Conservation (phyloP, 2,888 invertebrate genomes). For the Chorisops tibialis region DNA sequence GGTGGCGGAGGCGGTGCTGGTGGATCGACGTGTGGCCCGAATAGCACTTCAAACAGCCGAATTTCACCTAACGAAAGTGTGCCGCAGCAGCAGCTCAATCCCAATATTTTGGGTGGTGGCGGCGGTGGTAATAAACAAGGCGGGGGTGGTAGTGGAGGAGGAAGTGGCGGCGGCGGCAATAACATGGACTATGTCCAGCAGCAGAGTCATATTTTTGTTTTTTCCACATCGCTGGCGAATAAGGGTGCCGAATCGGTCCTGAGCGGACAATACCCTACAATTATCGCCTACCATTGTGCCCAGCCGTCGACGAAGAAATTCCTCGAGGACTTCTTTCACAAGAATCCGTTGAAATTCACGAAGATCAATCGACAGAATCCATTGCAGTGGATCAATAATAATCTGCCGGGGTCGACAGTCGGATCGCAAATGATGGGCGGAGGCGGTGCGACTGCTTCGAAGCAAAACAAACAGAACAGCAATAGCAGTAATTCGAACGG, state of each 20-base stretch:
- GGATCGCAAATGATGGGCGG: conserved; percentile 49
- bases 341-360: conserved; percentile 85
- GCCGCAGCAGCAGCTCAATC: conserved; percentile 10
- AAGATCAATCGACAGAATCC: conserved; percentile 53
- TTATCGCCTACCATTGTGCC: conserved; percentile 92
- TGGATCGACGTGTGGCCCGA: conserved; percentile 26
- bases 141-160: conserved; percentile 14
- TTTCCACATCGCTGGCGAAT: conserved; percentile 90
- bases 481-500: conserved; percentile 21
- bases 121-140: conserved; percentile 5
- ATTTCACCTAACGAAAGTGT: conserved; percentile 26
- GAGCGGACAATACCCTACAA: conserved; percentile 84
- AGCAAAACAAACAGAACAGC: conserved; percentile 20
- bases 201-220: conserved; percentile 97
- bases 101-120: conserved; percentile 28
- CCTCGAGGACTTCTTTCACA: conserved; percentile 71
- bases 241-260: conserved; percentile 91
- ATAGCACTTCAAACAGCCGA: conserved; percentile 33
- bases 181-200: conserved; percentile 76
- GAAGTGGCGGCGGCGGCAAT: conserved; percentile 27
- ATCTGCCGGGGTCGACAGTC: conserved; percentile 54
- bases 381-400: conserved; percentile 76
- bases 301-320: conserved; percentile 94
- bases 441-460: not conserved
- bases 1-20: conserved; percentile 26